These are phyloP conservation scores for Crocallis elinguaria DNA, from an alignment of 2,888 invertebrate species.

Conservation along the genomic window DNA sequence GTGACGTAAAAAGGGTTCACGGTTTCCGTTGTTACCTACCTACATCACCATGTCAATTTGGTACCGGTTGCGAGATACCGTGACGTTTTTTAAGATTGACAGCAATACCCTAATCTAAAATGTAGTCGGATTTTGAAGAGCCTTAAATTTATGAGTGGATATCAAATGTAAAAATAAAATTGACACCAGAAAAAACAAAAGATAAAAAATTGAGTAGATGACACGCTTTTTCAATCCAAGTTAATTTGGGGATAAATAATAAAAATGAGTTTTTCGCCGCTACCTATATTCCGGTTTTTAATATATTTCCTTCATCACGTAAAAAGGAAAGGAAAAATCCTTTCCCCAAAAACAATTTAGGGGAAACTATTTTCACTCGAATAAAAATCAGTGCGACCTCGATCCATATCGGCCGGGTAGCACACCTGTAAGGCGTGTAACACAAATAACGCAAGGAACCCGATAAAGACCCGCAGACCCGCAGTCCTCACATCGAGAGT, in stretches of 20 bases:
- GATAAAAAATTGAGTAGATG: neutral
- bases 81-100: constrained; percentile 56
- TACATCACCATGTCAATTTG: constrained; percentile 60
- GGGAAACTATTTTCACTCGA: constrained; percentile 22
- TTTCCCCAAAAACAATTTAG: constrained; percentile 17
- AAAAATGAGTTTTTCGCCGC: neutral
- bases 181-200: neutral
- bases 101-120: constrained; percentile 51
- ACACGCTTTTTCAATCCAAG: constrained; percentile 14
- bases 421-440: constrained; percentile 62
- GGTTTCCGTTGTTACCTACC: constrained; percentile 46
- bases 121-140: constrained; percentile 43
- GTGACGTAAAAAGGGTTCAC: constrained; percentile 57
- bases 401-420: constrained; percentile 58
- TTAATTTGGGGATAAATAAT: constrained; percentile 4
- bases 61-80: constrained; percentile 40
- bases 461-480: constrained; percentile 57
- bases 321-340: neutral
- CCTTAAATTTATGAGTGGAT: constrained; percentile 46
- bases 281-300: neutral
- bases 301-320: neutral
- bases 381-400: constrained; percentile 45
- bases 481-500: constrained; percentile 68
- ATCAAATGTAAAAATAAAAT: constrained; percentile 1
- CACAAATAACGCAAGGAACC: constrained; percentile 66